A percentile compares a stretch with the other conserved stretches of the same genome.
Evolutionary conservation across 92 coral and sea anemone genomes (phyloP).

Genomic region (Hydrozoanthus gracilis): DNA sequence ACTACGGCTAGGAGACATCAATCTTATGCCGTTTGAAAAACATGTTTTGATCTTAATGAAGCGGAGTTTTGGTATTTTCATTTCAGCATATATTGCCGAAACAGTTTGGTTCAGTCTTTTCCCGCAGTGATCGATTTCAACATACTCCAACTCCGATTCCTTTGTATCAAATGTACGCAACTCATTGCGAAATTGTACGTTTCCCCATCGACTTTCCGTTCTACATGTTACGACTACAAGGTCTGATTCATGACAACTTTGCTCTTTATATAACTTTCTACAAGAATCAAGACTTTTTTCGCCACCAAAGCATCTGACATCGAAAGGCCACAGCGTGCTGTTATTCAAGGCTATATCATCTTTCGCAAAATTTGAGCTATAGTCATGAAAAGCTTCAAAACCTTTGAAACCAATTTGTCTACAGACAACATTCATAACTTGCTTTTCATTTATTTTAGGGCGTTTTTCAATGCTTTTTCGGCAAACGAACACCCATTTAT

Average conservation of each 20-base stretch:
- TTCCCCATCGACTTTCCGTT: no score
- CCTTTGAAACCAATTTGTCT: slow-evolving; percentile 59
- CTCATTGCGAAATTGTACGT: background rate
- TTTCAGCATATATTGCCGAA: background rate
- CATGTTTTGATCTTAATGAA: background rate
- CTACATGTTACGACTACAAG: no score
- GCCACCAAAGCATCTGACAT: slow-evolving; percentile 56
- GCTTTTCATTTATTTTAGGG: no score
- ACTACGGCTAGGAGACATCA: background rate
- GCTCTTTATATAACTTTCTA: background rate
- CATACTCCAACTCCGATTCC: background rate
- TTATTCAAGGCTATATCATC: background rate
- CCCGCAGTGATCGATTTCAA: background rate
- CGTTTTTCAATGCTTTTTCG: background rate
- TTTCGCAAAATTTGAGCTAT: background rate
- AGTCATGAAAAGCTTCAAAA: background rate
- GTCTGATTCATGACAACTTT: no score
- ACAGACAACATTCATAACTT: slow-evolving; percentile 15
- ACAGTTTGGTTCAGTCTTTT: background rate
- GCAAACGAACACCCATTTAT: slow-evolving; percentile 55
- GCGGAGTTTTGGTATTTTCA: background rate
- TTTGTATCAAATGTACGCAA: background rate
- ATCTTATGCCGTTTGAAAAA: background rate
- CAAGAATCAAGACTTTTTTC: slow-evolving; percentile 58
- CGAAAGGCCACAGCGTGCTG: slow-evolving; percentile 1